Base-by-base conservation (phyloP, 2,113 vertebrate species). In the Caranx melampygus region DNA sequence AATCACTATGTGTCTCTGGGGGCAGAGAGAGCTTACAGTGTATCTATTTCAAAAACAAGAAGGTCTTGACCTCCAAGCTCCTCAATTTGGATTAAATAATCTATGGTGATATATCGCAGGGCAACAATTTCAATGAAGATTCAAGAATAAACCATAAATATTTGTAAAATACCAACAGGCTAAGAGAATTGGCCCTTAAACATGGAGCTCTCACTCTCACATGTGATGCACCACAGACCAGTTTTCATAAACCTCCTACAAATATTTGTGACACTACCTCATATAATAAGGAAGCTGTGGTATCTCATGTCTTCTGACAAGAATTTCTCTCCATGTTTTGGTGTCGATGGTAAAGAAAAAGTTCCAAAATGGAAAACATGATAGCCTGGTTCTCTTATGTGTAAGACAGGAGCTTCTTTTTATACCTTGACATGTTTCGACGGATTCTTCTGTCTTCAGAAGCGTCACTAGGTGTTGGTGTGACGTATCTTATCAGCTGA, bases 1-100 rank as follows among this genome's bases (percentile, higher is more conserved):
- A 94, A 83, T 91, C 90, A 92, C 87, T 61, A 55, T 60, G 33
- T 65, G 73, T 79, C 93, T 87, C 78, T 1, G 14, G 87, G 84
- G 76, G 8, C 31, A 37, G 2, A 62, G 21, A 70, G 40, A 61
- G 40, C 51, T 42, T 11, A 52, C 16, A 37, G 55, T 2, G 35
- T 77, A 52, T 79, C 67, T 70, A 64, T 70, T 55, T 72, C 16
- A 78, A 61, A 72, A 83, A 81, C 68, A 80, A 55, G 57, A 52
- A 49, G 42, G 16, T 40, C 26, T 42, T 16, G 67, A 72, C 62
- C 26, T 31, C 15, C 0, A 44, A 37, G 18, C 5, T 44, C 15
- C 33, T 62, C 1, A n/a, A 3, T 42, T 69, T 82, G 42, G 15
- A 71, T 57, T 21, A 60, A 57, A 75, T 3, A 12, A 8, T 65